These are phyloP conservation scores for Tethea ocularis DNA, from an alignment of 2,888 invertebrate genomes.

Conservation along the genomic window DNA sequence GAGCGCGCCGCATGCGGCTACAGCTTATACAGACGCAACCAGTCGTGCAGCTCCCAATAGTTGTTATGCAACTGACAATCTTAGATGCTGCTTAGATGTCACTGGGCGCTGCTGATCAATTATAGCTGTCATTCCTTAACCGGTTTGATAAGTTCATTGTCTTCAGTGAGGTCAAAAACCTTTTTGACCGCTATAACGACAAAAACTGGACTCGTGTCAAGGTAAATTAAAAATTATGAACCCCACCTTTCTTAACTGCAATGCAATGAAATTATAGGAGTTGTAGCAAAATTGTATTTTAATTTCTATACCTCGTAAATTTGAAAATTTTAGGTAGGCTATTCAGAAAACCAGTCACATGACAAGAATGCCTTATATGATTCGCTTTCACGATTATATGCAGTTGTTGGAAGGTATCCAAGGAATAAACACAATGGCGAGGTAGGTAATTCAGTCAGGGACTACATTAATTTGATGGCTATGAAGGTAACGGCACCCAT, in stretches of 20 bases:
- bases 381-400: slow-evolving; percentile 32
- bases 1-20: not conserved
- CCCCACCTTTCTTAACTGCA: slow-evolving; percentile 42
- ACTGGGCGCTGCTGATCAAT: slow-evolving; percentile 15
- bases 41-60: slow-evolving; percentile 20
- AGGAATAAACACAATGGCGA: slow-evolving; percentile 28
- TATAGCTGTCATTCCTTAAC: slow-evolving; percentile 45
- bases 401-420: slow-evolving; percentile 45
- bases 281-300: not conserved
- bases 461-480: not conserved
- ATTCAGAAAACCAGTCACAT: no score
- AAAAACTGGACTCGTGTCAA: slow-evolving; percentile 40
- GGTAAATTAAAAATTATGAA: slow-evolving; percentile 37
- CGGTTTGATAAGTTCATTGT: slow-evolving; percentile 70
- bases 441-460: slow-evolving; percentile 30
- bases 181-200: slow-evolving; percentile 42
- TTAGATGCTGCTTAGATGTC: slow-evolving; percentile 5
- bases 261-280: not conserved
- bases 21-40: slow-evolving; percentile 22
- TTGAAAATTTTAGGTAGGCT: no score
- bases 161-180: slow-evolving; percentile 59
- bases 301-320: no score
- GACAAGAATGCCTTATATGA: not conserved
- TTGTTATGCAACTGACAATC: slow-evolving; percentile 44
- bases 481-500: slow-evolving; percentile 15